Evolutionary conservation across 2,113 vertebrate species (phyloP).

Genomic region (Rhabdomys dilectus): DNA sequence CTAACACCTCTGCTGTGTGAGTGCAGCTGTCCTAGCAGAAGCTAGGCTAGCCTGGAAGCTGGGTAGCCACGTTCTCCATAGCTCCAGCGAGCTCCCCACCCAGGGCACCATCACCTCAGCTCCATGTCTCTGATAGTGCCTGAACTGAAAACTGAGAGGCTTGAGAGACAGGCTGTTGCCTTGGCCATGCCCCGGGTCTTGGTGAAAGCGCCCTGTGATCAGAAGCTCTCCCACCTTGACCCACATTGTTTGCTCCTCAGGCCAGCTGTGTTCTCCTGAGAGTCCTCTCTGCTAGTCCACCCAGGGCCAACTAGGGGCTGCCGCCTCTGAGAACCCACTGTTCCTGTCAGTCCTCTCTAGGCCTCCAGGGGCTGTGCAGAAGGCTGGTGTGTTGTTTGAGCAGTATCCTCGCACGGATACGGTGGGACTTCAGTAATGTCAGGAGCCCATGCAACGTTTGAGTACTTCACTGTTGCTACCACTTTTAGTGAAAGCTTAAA

Average conservation of each 20-base stretch:
- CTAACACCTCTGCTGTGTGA: not conserved
- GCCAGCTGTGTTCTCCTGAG: not conserved
- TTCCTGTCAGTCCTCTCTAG: not conserved
- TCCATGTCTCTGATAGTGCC: not conserved
- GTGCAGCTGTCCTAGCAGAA: not conserved
- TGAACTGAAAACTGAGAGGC: not conserved
- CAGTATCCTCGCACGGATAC: not conserved
- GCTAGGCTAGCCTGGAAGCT: constrained; percentile 18
- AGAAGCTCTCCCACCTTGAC: not conserved
- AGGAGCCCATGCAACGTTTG: not conserved
- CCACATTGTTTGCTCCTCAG: not conserved
- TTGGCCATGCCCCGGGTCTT: not conserved
- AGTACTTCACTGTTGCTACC: not conserved
- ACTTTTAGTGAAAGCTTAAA: constrained; percentile 38
- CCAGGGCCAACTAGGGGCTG: not conserved
- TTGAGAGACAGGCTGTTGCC: not conserved
- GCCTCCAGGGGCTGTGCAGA: not conserved
- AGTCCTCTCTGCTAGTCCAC: not conserved
- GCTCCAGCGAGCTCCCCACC: not conserved
- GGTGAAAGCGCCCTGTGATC: not conserved
- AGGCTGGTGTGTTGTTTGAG: not conserved
- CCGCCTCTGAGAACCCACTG: not conserved
- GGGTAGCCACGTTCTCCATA: not conserved
- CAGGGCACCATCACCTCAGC: not conserved
- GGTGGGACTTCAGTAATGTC: not conserved